These are phyloP conservation scores for Zaprionus vittiger DNA, from an alignment of 1,140 invertebrate genomes.

Conservation along the genomic window DNA sequence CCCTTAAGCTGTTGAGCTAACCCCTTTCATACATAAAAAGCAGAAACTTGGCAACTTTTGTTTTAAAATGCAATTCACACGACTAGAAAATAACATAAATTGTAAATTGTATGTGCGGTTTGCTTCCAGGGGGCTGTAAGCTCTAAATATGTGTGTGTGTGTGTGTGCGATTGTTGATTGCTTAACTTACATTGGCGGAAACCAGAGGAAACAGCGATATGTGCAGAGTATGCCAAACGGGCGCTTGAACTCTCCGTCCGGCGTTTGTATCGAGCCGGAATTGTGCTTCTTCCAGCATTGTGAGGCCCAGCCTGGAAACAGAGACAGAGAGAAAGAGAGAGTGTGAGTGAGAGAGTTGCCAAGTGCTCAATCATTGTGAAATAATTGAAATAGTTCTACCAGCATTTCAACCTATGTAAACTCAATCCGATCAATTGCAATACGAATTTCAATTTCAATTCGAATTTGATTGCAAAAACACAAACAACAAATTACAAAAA, in stretches of 20 bases:
- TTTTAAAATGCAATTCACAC: constrained; percentile 80
- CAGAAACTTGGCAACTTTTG: constrained; percentile 31
- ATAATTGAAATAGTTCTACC: neutral
- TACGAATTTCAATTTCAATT: too few species aligned
- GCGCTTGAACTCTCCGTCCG: constrained; percentile 81
- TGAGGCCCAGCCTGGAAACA: constrained; percentile 69
- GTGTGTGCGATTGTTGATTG: constrained; percentile 44
- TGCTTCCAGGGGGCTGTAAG: neutral
- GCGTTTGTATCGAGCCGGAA: constrained; percentile 80
- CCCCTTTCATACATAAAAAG: constrained; percentile 17
- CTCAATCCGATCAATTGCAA: neutral
- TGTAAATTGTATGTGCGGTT: constrained; percentile 49
- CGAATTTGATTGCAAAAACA: neutral
- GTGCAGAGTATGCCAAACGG: constrained; percentile 83
- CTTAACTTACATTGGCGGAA: constrained; percentile 82
- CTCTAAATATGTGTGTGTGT: constrained; percentile 1
- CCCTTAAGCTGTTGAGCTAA: constrained; percentile 8
- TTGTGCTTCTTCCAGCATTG: constrained; percentile 83
- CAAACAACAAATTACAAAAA: neutral
- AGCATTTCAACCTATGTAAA: neutral
- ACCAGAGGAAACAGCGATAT: constrained; percentile 83
- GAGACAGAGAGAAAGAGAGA: neutral
- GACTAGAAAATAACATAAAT: constrained; percentile 71
- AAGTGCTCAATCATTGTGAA: neutral
- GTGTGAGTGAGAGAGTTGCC: neutral